Percentiles rank a stretch among this genome's conserved stretches.
Evolutionary conservation across 2,113 vertebrate genomes (phyloP).

Genomic region (Microtus richardsoni): DNA sequence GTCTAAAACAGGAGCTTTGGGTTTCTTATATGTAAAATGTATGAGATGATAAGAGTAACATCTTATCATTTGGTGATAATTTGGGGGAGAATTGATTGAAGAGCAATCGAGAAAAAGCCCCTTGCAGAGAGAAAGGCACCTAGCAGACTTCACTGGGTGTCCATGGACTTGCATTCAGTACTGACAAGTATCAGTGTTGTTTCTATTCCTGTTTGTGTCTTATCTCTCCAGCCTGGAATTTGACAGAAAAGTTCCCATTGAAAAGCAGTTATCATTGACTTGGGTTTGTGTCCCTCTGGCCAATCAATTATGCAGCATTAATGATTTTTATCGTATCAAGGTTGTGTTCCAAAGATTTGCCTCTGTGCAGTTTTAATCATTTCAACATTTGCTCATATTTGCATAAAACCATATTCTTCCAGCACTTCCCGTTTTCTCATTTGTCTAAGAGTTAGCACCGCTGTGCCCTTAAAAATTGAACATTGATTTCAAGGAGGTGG

Average conservation of each 20-base stretch:
- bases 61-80: too few species aligned
- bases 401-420: neutral
- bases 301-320: slow-evolving; percentile 37
- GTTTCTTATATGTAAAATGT: neutral
- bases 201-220: neutral
- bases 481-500: slow-evolving; percentile 35
- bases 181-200: neutral
- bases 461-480: slow-evolving; percentile 61
- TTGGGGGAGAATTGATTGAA: neutral
- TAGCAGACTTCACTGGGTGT: neutral
- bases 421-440: slow-evolving; percentile 27
- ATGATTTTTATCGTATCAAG: slow-evolving; percentile 46
- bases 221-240: slow-evolving; percentile 9
- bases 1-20: neutral
- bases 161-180: neutral
- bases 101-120: neutral
- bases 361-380: slow-evolving; percentile 49
- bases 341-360: slow-evolving; percentile 23
- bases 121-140: too few species aligned
- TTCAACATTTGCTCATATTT: neutral
- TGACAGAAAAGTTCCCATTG: slow-evolving; percentile 46
- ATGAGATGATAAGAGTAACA: neutral
- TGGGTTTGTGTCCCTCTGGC: slow-evolving; percentile 29
- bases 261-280: slow-evolving; percentile 56
- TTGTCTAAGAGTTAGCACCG: slow-evolving; percentile 44